A percentile compares a stretch with the other conserved stretches of the same genome.
Conservation (phyloP, 2,113 vertebrate species). For the Castor canadensis region DNA sequence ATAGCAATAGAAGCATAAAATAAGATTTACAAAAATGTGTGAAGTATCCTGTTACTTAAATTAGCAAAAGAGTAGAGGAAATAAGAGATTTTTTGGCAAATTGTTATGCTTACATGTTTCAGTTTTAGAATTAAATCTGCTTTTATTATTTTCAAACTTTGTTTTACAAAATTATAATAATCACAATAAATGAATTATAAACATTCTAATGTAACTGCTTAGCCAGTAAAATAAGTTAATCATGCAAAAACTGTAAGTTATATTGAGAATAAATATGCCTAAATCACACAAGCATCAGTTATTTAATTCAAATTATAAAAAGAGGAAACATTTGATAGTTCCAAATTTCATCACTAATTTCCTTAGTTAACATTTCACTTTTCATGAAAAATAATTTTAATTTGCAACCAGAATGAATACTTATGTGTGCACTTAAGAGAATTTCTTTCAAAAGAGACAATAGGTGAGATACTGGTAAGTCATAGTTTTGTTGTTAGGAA, state of each 20-base stretch:
- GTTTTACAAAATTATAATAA: slow-evolving; percentile 72
- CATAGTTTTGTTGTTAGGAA: not conserved
- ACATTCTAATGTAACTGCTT: slow-evolving; percentile 56
- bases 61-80: not conserved
- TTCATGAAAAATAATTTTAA: slow-evolving; percentile 56
- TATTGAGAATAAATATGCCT: slow-evolving; percentile 53
- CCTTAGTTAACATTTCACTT: slow-evolving; percentile 60
- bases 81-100: not conserved
- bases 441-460: not conserved
- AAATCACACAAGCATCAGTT: slow-evolving; percentile 39
- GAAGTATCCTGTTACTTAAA: not conserved
- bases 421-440: slow-evolving; percentile 30
- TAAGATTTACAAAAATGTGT: not conserved
- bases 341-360: slow-evolving; percentile 63
- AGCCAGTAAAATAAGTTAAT: slow-evolving; percentile 63
- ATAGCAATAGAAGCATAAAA: not conserved
- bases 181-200: slow-evolving; percentile 54
- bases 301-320: slow-evolving; percentile 71
- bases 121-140: slow-evolving; percentile 73
- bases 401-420: not conserved
- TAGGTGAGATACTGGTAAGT: not conserved
- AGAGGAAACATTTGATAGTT: slow-evolving; percentile 60
- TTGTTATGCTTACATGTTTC: not conserved
- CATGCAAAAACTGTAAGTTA: slow-evolving; percentile 44
- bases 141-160: slow-evolving; percentile 71